Evolutionary conservation across 1,140 invertebrate genomes (phyloP).

Genomic region (Saccostrea cuccullata): DNA sequence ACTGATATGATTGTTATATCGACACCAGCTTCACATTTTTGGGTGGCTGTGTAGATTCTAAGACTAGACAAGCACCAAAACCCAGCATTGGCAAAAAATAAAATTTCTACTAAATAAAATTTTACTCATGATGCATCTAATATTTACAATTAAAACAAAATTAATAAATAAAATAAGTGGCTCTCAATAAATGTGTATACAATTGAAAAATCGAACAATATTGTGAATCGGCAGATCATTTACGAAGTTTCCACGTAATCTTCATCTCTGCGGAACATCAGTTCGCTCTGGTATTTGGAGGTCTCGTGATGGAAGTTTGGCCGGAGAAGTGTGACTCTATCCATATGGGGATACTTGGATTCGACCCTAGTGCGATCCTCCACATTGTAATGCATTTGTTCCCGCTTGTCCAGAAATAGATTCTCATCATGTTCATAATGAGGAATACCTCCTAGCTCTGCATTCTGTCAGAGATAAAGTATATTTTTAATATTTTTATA

Average conservation of each 20-base stretch:
- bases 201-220: background rate
- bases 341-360: constrained; percentile 68
- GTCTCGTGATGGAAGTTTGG: constrained; percentile 75
- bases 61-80: constrained; percentile 21
- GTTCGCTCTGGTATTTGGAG: constrained; percentile 75
- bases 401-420: constrained; percentile 76
- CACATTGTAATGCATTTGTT: constrained; percentile 78
- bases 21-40: background rate
- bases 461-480: constrained; percentile 69
- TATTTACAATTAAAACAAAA: background rate
- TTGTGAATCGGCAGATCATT: background rate
- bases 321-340: constrained; percentile 69
- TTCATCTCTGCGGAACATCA: constrained; percentile 71
- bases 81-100: background rate
- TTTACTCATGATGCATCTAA: background rate
- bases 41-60: background rate
- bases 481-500: background rate
- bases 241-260: constrained; percentile 28
- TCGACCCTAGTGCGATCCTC: constrained; percentile 75
- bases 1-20: background rate
- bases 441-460: constrained; percentile 73
- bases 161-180: background rate
- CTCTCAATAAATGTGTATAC: background rate
- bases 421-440: constrained; percentile 78
- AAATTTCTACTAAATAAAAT: background rate